phyloP scores from a whole-genome alignment of 2,113 vertebrate species.

The Trinectes maculatus region DNA sequence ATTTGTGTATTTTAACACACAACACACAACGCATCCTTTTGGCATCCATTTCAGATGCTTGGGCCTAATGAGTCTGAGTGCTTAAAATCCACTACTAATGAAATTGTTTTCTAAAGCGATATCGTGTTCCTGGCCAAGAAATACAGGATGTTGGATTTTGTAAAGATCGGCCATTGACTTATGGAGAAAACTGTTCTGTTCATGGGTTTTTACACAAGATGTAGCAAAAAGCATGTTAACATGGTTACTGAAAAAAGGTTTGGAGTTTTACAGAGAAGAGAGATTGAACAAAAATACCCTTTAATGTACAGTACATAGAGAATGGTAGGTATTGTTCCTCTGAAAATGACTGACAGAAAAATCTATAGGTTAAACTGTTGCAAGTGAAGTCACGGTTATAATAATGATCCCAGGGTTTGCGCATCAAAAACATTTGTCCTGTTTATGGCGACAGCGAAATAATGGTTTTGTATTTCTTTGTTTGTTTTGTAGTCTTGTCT shows the following conservation, averaged over 20 bases:
- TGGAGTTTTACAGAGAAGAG: neutral
- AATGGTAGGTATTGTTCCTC: no score
- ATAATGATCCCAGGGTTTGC: no score
- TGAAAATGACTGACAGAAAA: neutral
- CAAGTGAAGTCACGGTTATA: no score
- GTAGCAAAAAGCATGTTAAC: constrained; percentile 5
- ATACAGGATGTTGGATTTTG: constrained; percentile 20
- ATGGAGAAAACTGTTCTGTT: neutral
- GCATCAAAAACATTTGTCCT: no score
- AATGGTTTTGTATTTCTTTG: neutral
- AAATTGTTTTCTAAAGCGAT: constrained; percentile 35
- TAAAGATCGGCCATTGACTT: constrained; percentile 19
- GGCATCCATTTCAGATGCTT: constrained; percentile 18
- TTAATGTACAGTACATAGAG: neutral
- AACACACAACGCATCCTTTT: neutral
- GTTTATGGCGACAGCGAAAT: neutral
- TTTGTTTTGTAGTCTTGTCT: no score
- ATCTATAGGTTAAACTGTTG: neutral
- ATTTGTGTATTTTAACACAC: constrained; percentile 27
- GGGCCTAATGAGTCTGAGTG: constrained; percentile 42
- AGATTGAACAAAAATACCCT: neutral
- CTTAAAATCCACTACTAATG: constrained; percentile 49
- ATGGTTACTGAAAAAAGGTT: constrained; percentile 13
- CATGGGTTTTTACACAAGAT: neutral
- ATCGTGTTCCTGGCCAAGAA: constrained; percentile 15